Evolutionary conservation across 2,113 vertebrate genomes (phyloP).

Genomic region (Falco punctatus): DNA sequence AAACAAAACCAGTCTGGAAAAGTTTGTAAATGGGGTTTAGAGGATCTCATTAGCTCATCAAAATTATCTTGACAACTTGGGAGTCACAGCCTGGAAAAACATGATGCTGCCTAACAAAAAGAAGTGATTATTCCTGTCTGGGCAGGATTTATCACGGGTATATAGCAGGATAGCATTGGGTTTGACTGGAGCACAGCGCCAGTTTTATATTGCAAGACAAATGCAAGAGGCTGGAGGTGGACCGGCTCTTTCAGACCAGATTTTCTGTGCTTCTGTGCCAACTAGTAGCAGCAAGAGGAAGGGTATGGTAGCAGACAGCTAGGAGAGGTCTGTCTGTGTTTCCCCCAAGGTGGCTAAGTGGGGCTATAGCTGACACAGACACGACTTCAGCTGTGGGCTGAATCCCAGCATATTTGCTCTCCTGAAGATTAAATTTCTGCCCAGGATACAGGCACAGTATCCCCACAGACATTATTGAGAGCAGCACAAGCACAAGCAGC

Average conservation of each 20-base stretch:
- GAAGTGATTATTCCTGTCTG: background rate
- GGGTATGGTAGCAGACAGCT: background rate
- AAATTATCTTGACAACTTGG: background rate
- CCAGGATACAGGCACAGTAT: background rate
- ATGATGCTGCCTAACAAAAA: background rate
- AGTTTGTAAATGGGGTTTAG: background rate
- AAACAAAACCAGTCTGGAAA: background rate
- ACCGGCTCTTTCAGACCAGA: background rate
- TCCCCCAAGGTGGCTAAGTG: background rate
- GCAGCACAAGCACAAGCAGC: background rate
- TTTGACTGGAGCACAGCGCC: background rate
- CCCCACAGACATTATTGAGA: background rate
- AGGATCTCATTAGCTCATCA: background rate
- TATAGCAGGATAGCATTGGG: background rate
- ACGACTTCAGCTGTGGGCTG: background rate
- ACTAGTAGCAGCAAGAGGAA: background rate
- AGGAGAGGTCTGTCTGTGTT: background rate
- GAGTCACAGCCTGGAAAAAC: background rate
- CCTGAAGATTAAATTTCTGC: background rate
- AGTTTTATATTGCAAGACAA: background rate
- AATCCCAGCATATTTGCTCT: background rate
- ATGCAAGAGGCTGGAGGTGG: background rate
- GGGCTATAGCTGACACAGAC: background rate
- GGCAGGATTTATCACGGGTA: background rate
- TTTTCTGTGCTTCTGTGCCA: background rate